A percentile compares a stretch with the other conserved stretches of the same genome.
Evolutionary conservation across 2,113 vertebrate species (phyloP).

Genomic region (Chloebia gouldiae): DNA sequence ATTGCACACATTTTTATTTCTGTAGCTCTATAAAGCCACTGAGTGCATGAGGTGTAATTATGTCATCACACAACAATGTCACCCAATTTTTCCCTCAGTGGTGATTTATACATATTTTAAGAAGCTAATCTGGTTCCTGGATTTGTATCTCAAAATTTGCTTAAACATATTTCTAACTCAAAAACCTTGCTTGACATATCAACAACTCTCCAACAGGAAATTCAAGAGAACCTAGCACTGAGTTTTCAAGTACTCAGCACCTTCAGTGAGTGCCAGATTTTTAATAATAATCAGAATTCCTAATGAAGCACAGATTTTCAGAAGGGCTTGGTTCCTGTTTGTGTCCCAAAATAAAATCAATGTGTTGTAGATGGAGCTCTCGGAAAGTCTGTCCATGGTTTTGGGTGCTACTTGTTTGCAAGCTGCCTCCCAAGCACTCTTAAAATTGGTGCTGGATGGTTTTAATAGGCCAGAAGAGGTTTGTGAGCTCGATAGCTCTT

Average conservation of each 20-base stretch:
- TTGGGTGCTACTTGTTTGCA: conserved; percentile 18
- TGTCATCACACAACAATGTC: not conserved
- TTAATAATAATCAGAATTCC: conserved; percentile 32
- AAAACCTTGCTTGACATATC: not conserved
- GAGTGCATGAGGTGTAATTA: not conserved
- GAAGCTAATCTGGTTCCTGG: not conserved
- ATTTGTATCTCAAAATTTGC: not conserved
- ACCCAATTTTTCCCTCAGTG: not conserved
- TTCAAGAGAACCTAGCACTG: not conserved
- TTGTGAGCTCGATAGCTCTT: not conserved
- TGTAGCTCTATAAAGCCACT: not conserved
- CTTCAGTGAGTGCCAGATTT: not conserved
- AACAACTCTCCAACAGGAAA: not conserved
- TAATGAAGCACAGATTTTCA: conserved; percentile 29
- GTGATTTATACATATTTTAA: not conserved
- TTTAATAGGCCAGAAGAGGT: conserved; percentile 21
- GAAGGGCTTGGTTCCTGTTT: not conserved
- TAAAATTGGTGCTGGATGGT: conserved; percentile 7
- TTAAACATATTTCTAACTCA: not conserved
- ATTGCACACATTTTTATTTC: not conserved
- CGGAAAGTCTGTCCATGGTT: not conserved
- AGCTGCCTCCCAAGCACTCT: not conserved
- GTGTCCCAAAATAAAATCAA: not conserved
- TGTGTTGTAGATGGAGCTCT: not conserved
- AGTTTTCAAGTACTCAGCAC: conserved; percentile 28